phyloP scores from a whole-genome alignment of 2,797 vertebrate genomes.

The Chanos chanos region DNA sequence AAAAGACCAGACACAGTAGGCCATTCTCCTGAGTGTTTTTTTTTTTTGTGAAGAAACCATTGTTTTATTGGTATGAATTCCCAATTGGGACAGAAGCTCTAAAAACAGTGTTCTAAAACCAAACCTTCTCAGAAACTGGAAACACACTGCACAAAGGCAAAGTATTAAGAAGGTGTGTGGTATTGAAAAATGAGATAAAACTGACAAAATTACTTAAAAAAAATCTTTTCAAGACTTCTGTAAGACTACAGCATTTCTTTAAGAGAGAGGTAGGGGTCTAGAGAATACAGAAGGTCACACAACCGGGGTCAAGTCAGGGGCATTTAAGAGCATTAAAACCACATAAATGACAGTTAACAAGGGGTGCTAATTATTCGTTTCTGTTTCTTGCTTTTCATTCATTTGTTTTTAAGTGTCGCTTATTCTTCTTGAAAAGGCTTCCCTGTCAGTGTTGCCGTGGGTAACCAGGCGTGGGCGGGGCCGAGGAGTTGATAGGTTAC shows the following conservation, averaged over 20 bases:
- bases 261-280: conserved; percentile 26
- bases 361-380: too few relatives aligned
- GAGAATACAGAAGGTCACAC: conserved; percentile 2
- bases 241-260: not conserved
- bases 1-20: conserved; percentile 38
- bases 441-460: not conserved
- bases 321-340: conserved; percentile 25
- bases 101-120: conserved; percentile 58
- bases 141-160: conserved; percentile 1
- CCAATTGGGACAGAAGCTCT: conserved; percentile 42
- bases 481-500: too few relatives aligned
- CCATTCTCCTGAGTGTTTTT: conserved; percentile 1
- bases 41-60: conserved; percentile 56
- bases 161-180: not conserved
- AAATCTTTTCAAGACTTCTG: not conserved
- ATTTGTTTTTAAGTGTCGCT: conserved; percentile 7
- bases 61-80: conserved; percentile 61
- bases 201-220: not conserved
- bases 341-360: conserved; percentile 47
- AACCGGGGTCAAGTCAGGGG: not conserved
- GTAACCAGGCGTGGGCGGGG: too few relatives aligned
- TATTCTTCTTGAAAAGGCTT: conserved; percentile 15
- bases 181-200: not conserved
- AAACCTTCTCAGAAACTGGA: too few relatives aligned
- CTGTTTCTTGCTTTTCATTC: conserved; percentile 5